These are phyloP conservation scores for Pteropus rufus DNA, from an alignment of 2,797 vertebrate species.

Conservation along the genomic window DNA sequence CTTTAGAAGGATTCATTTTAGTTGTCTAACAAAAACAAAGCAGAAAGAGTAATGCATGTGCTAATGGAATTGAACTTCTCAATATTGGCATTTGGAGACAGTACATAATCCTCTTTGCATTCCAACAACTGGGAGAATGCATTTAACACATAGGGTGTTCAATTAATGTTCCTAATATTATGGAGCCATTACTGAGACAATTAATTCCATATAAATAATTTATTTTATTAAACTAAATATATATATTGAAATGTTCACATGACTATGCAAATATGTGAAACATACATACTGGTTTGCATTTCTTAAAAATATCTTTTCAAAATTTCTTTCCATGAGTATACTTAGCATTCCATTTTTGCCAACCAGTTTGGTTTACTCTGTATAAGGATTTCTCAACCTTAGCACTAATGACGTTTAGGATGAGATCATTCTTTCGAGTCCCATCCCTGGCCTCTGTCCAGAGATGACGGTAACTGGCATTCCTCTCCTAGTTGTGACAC, in stretches of 20 bases:
- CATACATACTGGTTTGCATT: neutral
- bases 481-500: neutral
- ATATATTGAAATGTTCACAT: neutral
- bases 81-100: constrained; percentile 18
- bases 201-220: neutral
- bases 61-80: neutral
- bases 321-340: neutral
- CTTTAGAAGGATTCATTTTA: constrained; percentile 33
- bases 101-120: neutral
- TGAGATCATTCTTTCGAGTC: neutral
- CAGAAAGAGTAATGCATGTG: neutral
- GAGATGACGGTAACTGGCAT: neutral
- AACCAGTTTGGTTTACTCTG: neutral
- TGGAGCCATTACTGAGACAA: neutral
- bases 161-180: neutral
- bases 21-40: constrained; percentile 48
- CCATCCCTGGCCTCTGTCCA: neutral
- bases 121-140: neutral
- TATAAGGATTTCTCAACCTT: neutral
- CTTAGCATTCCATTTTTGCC: neutral
- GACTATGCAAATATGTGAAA: neutral
- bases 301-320: neutral
- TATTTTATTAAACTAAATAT: neutral
- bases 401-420: neutral
- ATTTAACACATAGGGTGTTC: neutral